Percentiles rank a stretch among this genome's conserved stretches.
phyloP scores from a whole-genome alignment of 2,797 vertebrate genomes.

The Epinephelus coioides region DNA sequence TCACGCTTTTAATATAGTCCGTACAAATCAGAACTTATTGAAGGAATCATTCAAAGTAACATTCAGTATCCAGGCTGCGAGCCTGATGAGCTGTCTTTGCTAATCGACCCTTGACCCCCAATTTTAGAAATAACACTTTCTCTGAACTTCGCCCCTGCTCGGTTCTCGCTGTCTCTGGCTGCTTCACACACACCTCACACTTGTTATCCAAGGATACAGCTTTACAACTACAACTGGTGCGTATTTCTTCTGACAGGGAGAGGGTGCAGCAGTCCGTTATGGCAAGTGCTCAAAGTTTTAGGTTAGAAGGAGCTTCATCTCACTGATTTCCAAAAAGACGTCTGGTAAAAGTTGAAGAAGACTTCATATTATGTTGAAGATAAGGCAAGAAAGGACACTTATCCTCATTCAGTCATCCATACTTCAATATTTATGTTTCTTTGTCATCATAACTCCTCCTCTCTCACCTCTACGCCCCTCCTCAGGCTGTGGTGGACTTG shows the following conservation, averaged over 20 bases:
- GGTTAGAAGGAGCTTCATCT: not conserved
- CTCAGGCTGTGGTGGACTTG: constrained; percentile 92
- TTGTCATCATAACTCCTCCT: not conserved
- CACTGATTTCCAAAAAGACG: constrained; percentile 25
- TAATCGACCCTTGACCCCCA: constrained; percentile 17
- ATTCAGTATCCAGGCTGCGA: constrained; percentile 42
- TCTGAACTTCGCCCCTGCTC: not conserved
- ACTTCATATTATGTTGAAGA: constrained; percentile 31
- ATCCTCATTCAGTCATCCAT: constrained; percentile 27
- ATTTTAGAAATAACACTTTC: constrained; percentile 21
- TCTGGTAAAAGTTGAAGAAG: constrained; percentile 25
- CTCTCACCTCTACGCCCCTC: constrained; percentile 5
- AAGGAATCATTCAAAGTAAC: constrained; percentile 29
- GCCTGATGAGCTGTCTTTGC: constrained; percentile 52
- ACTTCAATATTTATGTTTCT: constrained; percentile 16
- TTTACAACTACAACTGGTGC: constrained; percentile 1
- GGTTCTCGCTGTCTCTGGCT: not conserved
- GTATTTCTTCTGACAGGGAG: constrained; percentile 15
- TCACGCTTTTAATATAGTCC: constrained; percentile 11
- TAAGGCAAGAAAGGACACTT: constrained; percentile 15
- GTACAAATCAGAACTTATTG: constrained; percentile 12
- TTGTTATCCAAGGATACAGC: constrained; percentile 15
- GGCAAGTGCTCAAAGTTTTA: constrained; percentile 26
- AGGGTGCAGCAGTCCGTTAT: not conserved
- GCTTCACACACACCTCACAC: constrained; percentile 1